Conservation (phyloP, 1,140 invertebrate genomes). For the Aleiodes sp. region DNA sequence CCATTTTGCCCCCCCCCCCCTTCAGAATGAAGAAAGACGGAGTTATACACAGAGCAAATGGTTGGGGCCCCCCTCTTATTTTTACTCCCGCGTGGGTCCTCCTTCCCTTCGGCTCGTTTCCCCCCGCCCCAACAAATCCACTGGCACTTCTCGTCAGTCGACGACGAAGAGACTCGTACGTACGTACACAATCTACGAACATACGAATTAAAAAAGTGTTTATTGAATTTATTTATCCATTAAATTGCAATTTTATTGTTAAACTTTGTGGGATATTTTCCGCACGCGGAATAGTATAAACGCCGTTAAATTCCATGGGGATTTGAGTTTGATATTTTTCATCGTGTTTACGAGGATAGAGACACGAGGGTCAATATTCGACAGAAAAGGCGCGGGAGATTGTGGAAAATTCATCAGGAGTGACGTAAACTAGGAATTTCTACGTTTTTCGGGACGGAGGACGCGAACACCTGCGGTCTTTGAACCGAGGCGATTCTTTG, state of each 20-base stretch:
- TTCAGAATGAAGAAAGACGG: background rate
- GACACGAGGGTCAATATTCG: background rate
- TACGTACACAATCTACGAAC: constrained; percentile 35
- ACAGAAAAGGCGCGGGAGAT: too few species aligned
- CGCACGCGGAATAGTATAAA: too few species aligned
- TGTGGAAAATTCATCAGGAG: too few species aligned
- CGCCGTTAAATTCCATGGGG: too few species aligned
- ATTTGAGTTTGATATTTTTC: too few species aligned
- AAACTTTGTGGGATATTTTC: too few species aligned
- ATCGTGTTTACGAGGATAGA: too few species aligned
- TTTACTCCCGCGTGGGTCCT: constrained; percentile 34
- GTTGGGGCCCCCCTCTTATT: constrained; percentile 15
- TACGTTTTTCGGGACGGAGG: too few species aligned
- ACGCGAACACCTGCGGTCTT: background rate
- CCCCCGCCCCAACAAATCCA: constrained; percentile 47
- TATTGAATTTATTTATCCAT: background rate
- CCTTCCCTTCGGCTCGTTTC: constrained; percentile 25
- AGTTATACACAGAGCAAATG: constrained; percentile 1
- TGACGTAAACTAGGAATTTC: background rate
- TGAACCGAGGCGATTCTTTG: background rate
- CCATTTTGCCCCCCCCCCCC: background rate
- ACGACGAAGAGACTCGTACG: constrained; percentile 47
- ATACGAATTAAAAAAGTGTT: background rate
- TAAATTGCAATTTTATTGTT: too few species aligned
- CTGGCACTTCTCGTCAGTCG: constrained; percentile 48